Conservation (phyloP, 2,113 vertebrate species). For the Colinus virginianus region DNA sequence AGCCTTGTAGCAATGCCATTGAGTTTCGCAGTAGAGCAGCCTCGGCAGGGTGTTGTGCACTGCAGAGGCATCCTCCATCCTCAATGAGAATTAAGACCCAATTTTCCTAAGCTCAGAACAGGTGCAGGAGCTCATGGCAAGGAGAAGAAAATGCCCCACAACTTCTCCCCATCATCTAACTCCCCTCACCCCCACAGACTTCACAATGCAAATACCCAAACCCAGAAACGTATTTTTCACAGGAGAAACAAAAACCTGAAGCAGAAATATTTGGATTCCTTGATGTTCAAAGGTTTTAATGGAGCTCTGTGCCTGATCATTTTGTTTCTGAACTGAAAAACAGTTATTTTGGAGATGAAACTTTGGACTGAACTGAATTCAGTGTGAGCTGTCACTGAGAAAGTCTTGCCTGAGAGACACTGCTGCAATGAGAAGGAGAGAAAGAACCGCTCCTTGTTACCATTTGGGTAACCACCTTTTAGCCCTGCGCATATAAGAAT, state of each 20-base stretch:
- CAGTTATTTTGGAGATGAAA: slow-evolving; percentile 46
- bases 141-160: not conserved
- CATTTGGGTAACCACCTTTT: slow-evolving; percentile 14
- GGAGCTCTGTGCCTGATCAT: slow-evolving; percentile 13
- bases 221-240: slow-evolving; percentile 4
- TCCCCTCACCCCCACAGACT: fast-evolving
- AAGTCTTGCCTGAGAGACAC: slow-evolving; percentile 37
- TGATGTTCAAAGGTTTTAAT: slow-evolving; percentile 27
- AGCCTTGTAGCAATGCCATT: not conserved
- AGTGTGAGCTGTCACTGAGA: slow-evolving; percentile 15
- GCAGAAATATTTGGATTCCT: slow-evolving; percentile 25
- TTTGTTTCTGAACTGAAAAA: slow-evolving; percentile 35
- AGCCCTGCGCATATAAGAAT: not conserved
- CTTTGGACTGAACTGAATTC: slow-evolving; percentile 13
- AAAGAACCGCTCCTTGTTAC: slow-evolving; percentile 19
- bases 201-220: not conserved
- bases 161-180: not conserved
- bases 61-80: not conserved
- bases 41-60: not conserved
- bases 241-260: not conserved
- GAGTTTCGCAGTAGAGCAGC: not conserved
- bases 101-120: slow-evolving; percentile 23
- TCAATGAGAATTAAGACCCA: slow-evolving; percentile 21
- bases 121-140: not conserved
- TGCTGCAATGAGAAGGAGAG: not conserved